These are phyloP conservation scores for Coreoperca whiteheadi DNA, from an alignment of 2,113 vertebrate genomes.

Conservation along the genomic window DNA sequence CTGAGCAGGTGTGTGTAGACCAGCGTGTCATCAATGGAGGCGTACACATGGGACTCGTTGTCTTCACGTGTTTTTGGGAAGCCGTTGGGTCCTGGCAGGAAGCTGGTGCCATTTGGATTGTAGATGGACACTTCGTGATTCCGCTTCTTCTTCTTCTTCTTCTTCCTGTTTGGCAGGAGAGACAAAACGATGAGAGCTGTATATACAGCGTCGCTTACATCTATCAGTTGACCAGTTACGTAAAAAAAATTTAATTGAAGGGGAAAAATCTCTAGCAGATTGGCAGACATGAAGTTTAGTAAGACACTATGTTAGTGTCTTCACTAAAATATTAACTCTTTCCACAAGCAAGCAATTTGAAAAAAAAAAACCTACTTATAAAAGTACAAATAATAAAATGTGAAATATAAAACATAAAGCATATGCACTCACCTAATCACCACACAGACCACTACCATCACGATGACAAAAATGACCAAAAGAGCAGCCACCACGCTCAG, in stretches of 20 bases:
- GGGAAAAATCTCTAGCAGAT: background rate
- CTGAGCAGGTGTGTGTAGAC: constrained; percentile 90
- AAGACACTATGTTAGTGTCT: background rate
- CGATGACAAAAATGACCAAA: constrained; percentile 63
- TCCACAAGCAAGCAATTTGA: background rate
- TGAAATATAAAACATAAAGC: background rate
- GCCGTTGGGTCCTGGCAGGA: constrained; percentile 78
- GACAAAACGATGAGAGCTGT: background rate
- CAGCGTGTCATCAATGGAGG: constrained; percentile 90
- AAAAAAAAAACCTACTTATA: background rate
- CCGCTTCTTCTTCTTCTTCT: constrained; percentile 61
- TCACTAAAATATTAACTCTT: background rate
- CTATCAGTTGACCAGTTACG: background rate
- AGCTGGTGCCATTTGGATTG: constrained; percentile 84
- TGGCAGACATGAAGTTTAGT: background rate
- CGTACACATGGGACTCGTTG: constrained; percentile 90
- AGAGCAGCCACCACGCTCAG: constrained; percentile 81
- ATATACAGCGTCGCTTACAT: background rate
- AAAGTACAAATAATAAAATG: background rate
- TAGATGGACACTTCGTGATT: constrained; percentile 85
- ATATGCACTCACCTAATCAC: constrained; percentile 86
- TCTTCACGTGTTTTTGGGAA: constrained; percentile 79
- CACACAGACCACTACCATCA: constrained; percentile 83
- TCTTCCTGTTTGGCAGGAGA: constrained; percentile 82
- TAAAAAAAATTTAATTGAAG: background rate